Evolutionary conservation across 2,888 invertebrate genomes (phyloP), one percentile per base, ranked within the genome.

Genomic region (Caenorhabditis macrosperma): DNA sequence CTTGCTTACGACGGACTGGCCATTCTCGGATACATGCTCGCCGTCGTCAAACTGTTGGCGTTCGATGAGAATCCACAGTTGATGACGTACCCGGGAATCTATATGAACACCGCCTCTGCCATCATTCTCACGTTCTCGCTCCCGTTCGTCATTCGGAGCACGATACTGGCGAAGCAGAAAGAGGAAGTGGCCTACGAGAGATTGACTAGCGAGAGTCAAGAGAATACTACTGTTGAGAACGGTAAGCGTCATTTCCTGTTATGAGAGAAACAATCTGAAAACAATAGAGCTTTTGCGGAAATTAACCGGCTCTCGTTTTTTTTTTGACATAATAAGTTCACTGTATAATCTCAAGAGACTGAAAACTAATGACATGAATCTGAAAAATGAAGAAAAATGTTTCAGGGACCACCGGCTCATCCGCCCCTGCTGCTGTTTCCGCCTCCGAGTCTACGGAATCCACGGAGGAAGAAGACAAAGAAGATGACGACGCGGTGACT

Each of bases 401-500:
- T 48, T 46, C 46, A 67, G 67, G 67, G 33, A 57, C 59, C 5
- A 20, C 38, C 22, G 0, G 26, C 17, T 44, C 48, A 35, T 38
- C 54, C 28, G 44, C 61, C 26, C 6, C 33, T n/a, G 2, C 41
- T n/a, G 41, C 41, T 41, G 3, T n/a, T 41, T n/a, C 15, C 48
- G 46, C 46, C 46, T 17, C 20, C 20, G 22, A 17, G 15, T 46
- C 46, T 20, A 12, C 48, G 2, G 48, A 52, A 52, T 52, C 52
- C 52, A 64, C 52, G 6, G 38, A 33, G 12, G 38, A 57, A 9
- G 44, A 60, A 12, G 41, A 63, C 2, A 28, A 78, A 46, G 72
- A 78, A 59, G 71, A 78, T 17, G 61, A 74, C 1, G 77, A 78
- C 38, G 69, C 67, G 4, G 71, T 78, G 5, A 35, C 63, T 10